Evolutionary conservation across 2,113 vertebrate genomes (phyloP), one percentile per base, ranked within the genome.

Genomic region (Carettochelys insculpta): DNA sequence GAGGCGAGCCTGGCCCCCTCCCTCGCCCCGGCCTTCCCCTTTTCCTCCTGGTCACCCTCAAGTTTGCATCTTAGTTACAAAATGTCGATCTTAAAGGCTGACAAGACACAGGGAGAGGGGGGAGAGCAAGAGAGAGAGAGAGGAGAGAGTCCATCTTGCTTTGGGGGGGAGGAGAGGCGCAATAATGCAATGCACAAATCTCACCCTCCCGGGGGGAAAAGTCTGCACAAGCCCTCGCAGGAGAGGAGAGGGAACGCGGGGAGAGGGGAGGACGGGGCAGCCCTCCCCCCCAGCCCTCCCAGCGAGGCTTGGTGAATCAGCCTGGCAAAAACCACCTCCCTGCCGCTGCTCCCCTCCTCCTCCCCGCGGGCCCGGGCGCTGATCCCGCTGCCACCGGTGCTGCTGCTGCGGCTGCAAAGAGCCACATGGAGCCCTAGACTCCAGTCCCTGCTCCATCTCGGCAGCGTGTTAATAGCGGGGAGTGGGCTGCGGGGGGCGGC

Each of bases 91-190:
- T 97, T 97, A 95, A 96, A 97, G 98, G 97, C 97, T 98, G 98
- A 98, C 98, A 98, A 99, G 98, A 98, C 98, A 98, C 98, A 98
- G 97, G 96, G 98, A 93, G 93, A 97, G 96, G 92, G 65, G 89
- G 90, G 89, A 94, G 89, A 95, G 97, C 96, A 96, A 93, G 83
- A 96, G 96, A 96, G 94, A 95, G 96, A 97, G 95, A 97, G 97
- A 97, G 96, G 96, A 95, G 98, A 98, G 99, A 99, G 98, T 99
- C 99, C 99, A 99, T 99, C 98, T 99, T 99, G 99, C 98, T 98
- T 98, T 96, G 98, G 97, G 98, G 98, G 97, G 96, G 94, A 94
- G 94, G 96, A 94, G 92, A 95, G 88, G 88, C 94, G 95, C 92
- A 92, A 98, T 98, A 97, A 97, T 94, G 95, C 97, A 98, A 98